Percentiles rank a stretch among this genome's conserved stretches.
Evolutionary conservation across 2,797 vertebrate species (phyloP).

Genomic region (Kryptopterus vitreolus): DNA sequence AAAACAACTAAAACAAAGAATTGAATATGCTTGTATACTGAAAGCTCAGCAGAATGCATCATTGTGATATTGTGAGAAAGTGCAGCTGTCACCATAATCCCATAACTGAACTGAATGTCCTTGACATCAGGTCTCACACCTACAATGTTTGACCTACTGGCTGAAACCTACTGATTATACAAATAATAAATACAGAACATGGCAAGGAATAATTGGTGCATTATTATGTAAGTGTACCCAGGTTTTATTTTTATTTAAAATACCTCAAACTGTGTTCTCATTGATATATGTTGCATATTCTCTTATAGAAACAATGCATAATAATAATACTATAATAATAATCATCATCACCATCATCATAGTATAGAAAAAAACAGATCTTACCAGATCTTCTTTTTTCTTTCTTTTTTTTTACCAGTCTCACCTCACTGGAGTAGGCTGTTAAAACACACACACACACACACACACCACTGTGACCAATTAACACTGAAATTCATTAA

Average conservation of each 20-base stretch:
- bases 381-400: conserved; percentile 35
- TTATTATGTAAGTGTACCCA: not conserved
- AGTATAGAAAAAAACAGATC: conserved; percentile 6
- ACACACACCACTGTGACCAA: not conserved
- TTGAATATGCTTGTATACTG: not conserved
- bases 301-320: not conserved
- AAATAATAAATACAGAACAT: not conserved
- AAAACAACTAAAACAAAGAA: not conserved
- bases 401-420: conserved; percentile 31
- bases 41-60: not conserved
- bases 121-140: not conserved
- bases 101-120: not conserved
- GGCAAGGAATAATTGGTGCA: not conserved
- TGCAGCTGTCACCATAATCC: not conserved
- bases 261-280: not conserved
- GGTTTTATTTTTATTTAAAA: not conserved
- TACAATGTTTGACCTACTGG: not conserved
- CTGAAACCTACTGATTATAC: not conserved
- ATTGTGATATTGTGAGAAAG: not conserved
- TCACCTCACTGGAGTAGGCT: conserved; percentile 46
- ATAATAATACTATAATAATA: too few relatives aligned
- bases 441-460: conserved; percentile 36
- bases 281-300: not conserved
- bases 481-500: conserved; percentile 18
- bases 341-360: too few relatives aligned